Conservation (phyloP, 2,888 invertebrate species). For the Coelinius sp. region DNA sequence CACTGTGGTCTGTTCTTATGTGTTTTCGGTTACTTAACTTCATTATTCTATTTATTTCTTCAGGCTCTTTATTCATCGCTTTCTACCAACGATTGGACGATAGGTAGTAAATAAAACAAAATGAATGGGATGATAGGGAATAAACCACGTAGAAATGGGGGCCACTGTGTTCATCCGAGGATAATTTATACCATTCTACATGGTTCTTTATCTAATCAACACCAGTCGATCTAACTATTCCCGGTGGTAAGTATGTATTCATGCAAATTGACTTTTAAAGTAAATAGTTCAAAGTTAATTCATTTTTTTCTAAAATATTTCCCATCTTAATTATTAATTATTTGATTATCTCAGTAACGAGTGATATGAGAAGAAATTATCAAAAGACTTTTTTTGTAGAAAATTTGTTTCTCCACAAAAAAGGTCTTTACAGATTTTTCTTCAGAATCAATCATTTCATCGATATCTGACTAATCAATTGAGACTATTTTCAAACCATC, state of each 20-base stretch:
- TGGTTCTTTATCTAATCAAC: conserved; percentile 20
- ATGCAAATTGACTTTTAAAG: neutral
- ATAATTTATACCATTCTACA: conserved; percentile 18
- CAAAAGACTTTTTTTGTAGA: no score
- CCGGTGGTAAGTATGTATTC: neutral
- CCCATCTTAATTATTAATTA: neutral
- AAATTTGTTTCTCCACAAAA: no score
- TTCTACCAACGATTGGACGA: neutral
- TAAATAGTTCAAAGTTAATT: neutral
- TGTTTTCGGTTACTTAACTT: neutral
- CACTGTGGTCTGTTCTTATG: conserved; percentile 6
- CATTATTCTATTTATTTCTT: neutral
- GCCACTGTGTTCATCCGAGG: neutral
- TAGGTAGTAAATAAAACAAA: neutral
- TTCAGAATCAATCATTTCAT: no score
- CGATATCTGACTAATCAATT: no score
- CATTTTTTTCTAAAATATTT: neutral
- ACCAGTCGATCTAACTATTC: conserved; percentile 11
- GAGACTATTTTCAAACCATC: neutral
- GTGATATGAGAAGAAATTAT: no score
- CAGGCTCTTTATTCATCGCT: neutral
- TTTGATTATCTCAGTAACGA: no score
- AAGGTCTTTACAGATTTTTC: no score
- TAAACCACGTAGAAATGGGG: neutral
- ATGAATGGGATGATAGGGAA: neutral